phyloP scores from a whole-genome alignment of 2,797 vertebrate species.

The Pagetopsis macropterus region DNA sequence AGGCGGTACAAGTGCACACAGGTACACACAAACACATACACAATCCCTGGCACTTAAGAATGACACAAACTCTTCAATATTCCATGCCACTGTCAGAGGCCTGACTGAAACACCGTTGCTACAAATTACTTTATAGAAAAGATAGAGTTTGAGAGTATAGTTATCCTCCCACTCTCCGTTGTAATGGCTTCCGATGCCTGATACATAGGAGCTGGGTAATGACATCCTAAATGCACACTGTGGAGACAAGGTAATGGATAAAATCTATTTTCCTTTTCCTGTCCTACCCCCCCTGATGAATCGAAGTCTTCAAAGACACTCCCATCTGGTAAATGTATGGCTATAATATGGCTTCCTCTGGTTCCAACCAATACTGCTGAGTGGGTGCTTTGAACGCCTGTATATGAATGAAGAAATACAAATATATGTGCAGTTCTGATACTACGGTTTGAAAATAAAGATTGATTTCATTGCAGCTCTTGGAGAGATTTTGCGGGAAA shows the following conservation, averaged over 20 bases:
- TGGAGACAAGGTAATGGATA: conserved; percentile 60
- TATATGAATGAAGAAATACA: conserved; percentile 47
- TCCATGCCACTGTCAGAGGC: conserved; percentile 46
- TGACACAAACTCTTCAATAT: conserved; percentile 58
- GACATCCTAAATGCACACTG: conserved; percentile 63
- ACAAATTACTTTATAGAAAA: conserved; percentile 66
- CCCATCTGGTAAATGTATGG: conserved; percentile 59
- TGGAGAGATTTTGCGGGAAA: neutral
- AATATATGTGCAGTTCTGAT: conserved; percentile 36
- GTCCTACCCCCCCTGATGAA: conserved; percentile 61
- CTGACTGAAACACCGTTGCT: conserved; percentile 53
- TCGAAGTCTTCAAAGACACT: conserved; percentile 54
- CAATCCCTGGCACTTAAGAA: conserved; percentile 34
- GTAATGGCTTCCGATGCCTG: conserved; percentile 57
- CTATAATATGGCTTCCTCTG: conserved; percentile 50
- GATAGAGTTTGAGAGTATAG: conserved; percentile 54
- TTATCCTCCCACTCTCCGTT: conserved; percentile 58
- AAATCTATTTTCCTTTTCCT: conserved; percentile 69
- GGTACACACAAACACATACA: conserved; percentile 7
- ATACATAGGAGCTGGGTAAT: conserved; percentile 60
- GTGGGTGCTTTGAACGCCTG: conserved; percentile 45
- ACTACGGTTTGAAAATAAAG: conserved; percentile 18
- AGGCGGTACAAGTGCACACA: conserved; percentile 29
- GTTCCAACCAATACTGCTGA: conserved; percentile 53
- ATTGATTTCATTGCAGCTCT: conserved; percentile 18